A percentile compares a stretch with the other conserved stretches of the same genome.
Conservation (phyloP, 2,888 invertebrate species). For the Toxonevra muliebris region DNA sequence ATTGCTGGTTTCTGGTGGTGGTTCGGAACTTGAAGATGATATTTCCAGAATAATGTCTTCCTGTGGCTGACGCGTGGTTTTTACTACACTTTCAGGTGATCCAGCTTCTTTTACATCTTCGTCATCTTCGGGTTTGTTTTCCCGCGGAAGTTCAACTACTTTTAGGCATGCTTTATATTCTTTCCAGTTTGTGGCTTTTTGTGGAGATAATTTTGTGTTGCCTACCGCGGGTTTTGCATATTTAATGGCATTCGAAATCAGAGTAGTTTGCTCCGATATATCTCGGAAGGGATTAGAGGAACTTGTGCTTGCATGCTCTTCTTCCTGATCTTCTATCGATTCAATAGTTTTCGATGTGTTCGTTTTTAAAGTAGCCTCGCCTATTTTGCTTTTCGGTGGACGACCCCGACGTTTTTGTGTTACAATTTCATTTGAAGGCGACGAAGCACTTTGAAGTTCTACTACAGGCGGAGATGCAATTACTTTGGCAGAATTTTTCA, state of each 20-base stretch:
- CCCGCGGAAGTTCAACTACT: background rate
- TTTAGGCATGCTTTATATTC: conserved; percentile 43
- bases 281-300: background rate
- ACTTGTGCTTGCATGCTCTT: background rate
- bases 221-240: background rate
- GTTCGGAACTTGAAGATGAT: conserved; percentile 22
- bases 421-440: background rate
- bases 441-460: conserved; percentile 7
- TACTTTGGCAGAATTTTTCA: conserved; percentile 13
- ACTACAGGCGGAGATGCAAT: conserved; percentile 17
- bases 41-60: conserved; percentile 33
- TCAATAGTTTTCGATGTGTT: background rate
- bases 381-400: conserved; percentile 41
- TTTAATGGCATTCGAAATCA: background rate
- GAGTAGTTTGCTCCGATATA: background rate
- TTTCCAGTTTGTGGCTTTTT: conserved; percentile 43
- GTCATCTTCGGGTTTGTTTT: background rate
- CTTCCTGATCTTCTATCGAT: background rate
- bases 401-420: conserved; percentile 49
- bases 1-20: background rate
- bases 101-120: conserved; percentile 15
- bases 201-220: conserved; percentile 31
- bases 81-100: background rate
- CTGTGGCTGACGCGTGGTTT: background rate
- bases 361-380: background rate